phyloP scores from a whole-genome alignment of 2,888 invertebrate species.

The Alentia gelatinosa region DNA sequence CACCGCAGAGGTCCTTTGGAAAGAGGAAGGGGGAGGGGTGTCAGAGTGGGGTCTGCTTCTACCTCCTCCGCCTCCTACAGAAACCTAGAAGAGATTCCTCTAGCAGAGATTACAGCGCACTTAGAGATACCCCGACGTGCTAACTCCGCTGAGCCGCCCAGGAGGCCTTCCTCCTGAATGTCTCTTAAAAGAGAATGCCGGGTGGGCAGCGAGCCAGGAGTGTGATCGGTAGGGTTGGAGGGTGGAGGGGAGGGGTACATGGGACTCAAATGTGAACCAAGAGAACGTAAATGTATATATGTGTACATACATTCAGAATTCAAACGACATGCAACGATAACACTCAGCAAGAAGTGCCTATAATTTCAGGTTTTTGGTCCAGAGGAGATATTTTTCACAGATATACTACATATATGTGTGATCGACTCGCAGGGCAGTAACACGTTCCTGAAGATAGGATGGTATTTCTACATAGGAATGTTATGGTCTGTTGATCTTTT shows the following conservation, averaged over 20 bases:
- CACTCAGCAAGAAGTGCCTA: background rate
- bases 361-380: no score
- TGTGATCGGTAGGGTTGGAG: background rate
- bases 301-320: background rate
- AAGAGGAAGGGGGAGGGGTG: background rate
- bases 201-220: no score
- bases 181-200: no score
- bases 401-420: no score
- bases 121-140: background rate
- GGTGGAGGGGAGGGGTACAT: background rate
- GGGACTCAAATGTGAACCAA: background rate
- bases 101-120: background rate
- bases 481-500: background rate
- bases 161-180: no score
- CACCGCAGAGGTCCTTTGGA: no score
- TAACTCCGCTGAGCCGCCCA: background rate
- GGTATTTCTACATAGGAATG: background rate
- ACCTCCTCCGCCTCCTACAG: constrained; percentile 1
- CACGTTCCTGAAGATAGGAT: background rate
- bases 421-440: no score
- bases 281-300: background rate
- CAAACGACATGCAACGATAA: background rate
- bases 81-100: background rate
- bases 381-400: no score
- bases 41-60: background rate